Evolutionary conservation across 2,888 invertebrate genomes (phyloP), one percentile per base, ranked within the genome.

Genomic region (Cyclophora albipunctata): DNA sequence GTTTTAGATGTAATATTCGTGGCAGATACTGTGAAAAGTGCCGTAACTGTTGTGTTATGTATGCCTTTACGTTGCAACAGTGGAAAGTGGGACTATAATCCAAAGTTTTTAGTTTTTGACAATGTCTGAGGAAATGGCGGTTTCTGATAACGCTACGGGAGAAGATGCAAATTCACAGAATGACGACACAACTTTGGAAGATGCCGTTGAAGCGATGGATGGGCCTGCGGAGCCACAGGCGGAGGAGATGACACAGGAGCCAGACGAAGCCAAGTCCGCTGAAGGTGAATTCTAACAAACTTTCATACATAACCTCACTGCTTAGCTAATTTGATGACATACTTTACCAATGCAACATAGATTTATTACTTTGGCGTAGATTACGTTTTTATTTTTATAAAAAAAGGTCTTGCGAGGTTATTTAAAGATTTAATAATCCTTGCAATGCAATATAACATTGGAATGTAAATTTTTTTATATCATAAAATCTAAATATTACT

Each of bases 121-220:
- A 81, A 87, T 87, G 87, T 87, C 87, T 58, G 85, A 85, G 60
- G 84, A 86, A 85, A 86, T 87, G 84, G 86, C 85, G 79, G 76
- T 84, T 73, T 75, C 78, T 76, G 86, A 84, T 81, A 86, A 80
- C 73, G 76, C 75, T 59, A 72, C 73, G 54, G 71, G 67, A 48
- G 81, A 82, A 57, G 81, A 82, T 67, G 67, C 69, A 66, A 75
- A 69, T 64, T 63, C 73, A 54, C 73, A 64, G 53, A 71, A 64
- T 51, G 78, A 73, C 50, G 78, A 80, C 57, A 68, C 69, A 50
- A 64, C 69, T 51, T 55, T 62, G 50, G 66, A 74, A 56, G 62
- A 69, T 49, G 66, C 67, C 46, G 37, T 37, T 5, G 37, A 37
- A 37, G 37, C 37, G 4, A 37, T 37, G 37, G 37, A 37, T 2